Base-by-base conservation (phyloP, 2,113 vertebrate genomes). In the Boulengeromyrus knoepffleri region DNA sequence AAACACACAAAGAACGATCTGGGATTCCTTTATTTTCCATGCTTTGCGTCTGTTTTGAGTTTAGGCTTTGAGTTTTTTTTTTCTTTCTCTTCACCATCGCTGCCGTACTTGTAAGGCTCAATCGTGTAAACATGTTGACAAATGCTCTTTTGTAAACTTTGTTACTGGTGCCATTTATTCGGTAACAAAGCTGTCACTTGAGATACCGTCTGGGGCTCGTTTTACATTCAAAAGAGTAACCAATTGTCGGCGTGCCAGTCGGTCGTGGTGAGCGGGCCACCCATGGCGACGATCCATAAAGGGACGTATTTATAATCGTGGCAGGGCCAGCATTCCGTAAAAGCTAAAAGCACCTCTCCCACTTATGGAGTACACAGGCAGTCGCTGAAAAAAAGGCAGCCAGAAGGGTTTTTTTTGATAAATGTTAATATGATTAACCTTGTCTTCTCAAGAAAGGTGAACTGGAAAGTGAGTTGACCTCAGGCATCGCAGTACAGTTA, bases 401-500 rank as follows among this genome's bases (percentile, higher is more conserved):
- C 95, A 96, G 94, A 95, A 95, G 93, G 93, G 1, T 8, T 53
- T 49, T 95, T 93, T 95, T 95, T 93, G 92, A 94, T 94, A 94
- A 93, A 92, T 94, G 94, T 95, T 95, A 95, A 95, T 96, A 95
- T 95, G 94, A 96, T 96, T 96, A 95, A 94, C 95, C 94, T 95
- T 96, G 95, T 95, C 95, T 93, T 94, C 91, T 49, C 91, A 94
- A 88, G 31, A 88, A 88, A 88, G 90, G 91, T 91, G 91, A 95
- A 94, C 92, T 95, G 94, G 94, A 95, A 95, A 91, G 89, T 45
- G 90, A 84, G 92, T 92, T 95, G 92, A 93, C 94, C 94, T 94
- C 93, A 93, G 95, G 93, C 92, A 58, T 92, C 90, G 94, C 93
- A 95, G 91, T 91, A 92, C 91, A 95, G 36, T 42, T 88, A 58